Conservation (phyloP, 2,113 vertebrate species). For the Mobula birostris region DNA sequence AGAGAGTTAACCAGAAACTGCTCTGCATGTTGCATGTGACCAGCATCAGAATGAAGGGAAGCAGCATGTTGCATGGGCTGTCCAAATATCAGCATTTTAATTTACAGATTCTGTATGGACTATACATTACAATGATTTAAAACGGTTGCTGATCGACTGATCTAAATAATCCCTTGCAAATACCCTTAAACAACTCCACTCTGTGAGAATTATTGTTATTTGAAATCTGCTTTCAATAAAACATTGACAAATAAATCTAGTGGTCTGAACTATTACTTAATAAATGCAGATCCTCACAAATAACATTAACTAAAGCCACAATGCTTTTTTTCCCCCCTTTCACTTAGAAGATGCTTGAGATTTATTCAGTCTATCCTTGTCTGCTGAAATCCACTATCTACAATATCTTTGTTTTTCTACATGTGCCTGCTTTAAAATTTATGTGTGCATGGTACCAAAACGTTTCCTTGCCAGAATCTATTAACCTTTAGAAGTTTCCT, state of each 20-base stretch:
- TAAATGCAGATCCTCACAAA: neutral
- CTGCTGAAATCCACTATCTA: conserved; percentile 5
- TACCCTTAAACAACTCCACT: no score
- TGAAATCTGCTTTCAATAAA: conserved; percentile 24
- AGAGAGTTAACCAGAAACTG: no score
- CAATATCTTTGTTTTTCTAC: conserved; percentile 11
- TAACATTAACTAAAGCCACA: neutral
- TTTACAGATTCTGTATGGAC: no score
- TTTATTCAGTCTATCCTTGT: neutral
- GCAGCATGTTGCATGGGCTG: no score
- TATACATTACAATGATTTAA: no score
- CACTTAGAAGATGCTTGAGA: neutral
- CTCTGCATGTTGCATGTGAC: no score
- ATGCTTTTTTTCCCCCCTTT: neutral
- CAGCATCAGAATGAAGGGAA: no score
- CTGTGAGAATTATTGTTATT: neutral
- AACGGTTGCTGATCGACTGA: no score
- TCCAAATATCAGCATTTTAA: no score
- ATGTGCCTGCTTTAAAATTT: neutral
- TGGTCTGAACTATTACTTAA: neutral
- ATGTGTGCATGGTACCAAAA: conserved; percentile 29
- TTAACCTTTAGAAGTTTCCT: conserved; percentile 35
- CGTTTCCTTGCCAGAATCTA: conserved; percentile 32
- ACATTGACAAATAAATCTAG: neutral
- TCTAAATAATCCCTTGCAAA: no score